These are phyloP conservation scores for Amphimallon solstitiale DNA, from an alignment of 2,888 invertebrate genomes.

Conservation along the genomic window DNA sequence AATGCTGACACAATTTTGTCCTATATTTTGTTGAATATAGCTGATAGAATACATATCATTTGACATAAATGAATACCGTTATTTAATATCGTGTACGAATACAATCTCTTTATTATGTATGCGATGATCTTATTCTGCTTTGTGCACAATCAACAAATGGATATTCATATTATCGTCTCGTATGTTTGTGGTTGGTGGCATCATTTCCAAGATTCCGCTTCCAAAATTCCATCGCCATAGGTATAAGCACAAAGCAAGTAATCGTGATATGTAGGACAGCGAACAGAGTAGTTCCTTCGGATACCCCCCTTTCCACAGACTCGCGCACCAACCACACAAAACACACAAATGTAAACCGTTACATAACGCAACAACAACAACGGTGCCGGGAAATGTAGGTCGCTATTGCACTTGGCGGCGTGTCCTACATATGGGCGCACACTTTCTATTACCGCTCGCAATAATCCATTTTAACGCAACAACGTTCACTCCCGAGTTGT, in stretches of 20 bases:
- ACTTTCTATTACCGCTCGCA: constrained; percentile 30
- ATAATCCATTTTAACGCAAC: constrained; percentile 29
- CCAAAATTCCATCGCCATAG: constrained; percentile 16
- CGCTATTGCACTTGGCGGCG: constrained; percentile 45
- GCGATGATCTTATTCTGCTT: no score
- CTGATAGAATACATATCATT: no score
- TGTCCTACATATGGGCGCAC: constrained; percentile 44
- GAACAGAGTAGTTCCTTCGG: constrained; percentile 8
- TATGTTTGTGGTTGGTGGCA: constrained; percentile 6
- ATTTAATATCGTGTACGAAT: no score
- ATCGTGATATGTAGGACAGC: constrained; percentile 2
- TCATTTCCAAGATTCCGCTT: constrained; percentile 22
- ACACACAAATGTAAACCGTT: constrained; percentile 22
- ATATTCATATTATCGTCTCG: not conserved
- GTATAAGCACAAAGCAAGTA: not conserved
- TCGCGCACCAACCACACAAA: constrained; percentile 6
- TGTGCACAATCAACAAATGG: not conserved
- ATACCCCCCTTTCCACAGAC: not conserved
- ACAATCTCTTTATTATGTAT: no score
- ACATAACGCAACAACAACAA: constrained; percentile 26
- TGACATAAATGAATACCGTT: no score
- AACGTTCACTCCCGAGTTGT: constrained; percentile 3
- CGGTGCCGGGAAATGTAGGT: constrained; percentile 41
- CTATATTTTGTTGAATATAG: no score
- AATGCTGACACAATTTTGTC: no score